Evolutionary conservation across 2,797 vertebrate species (phyloP), one percentile per base, ranked within the genome.

Genomic region (Smutsia temminckii): DNA sequence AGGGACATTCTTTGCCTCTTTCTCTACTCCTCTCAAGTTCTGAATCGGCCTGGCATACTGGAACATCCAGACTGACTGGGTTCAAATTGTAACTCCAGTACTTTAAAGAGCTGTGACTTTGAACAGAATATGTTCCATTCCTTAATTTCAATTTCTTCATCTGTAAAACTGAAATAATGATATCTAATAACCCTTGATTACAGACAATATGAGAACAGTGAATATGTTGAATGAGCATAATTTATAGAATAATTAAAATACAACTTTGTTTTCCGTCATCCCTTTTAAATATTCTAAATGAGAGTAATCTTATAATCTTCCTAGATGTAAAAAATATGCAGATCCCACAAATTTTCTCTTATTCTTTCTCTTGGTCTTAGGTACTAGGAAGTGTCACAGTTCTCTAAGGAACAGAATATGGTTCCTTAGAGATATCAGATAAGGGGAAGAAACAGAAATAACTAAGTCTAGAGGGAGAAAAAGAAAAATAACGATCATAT

Each of bases 261-360:
- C 5, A 91, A 49, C 55, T n/a, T 46, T 90, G 16, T 79, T 84
- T 80, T 74, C 12, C 25, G 18, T 61, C 18, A 69, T 80, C 3
- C 12, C 29, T 84, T 95, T 87, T 72, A 83, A 66, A 77, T 83
- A 79, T 75, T 81, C 77, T 69, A 84, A 93, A 16, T 89, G 13
- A 4, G 86, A 84, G 17, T n/a, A 61, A 84, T 78, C 21, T 79
- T 74, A 53, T 77, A 8, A 95, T 64, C 85, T 46, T 68, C 10
- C 29, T 74, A 23, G 32, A 83, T 93, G 13, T 40, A 64, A 81
- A 78, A 64, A 59, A 75, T 34, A 32, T 49, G 6, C 25, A 79
- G 9, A 55, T 79, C 9, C 3, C 18, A 49, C 10, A 59, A 42
- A 12, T 83, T 87, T 88, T 49, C 59, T 75, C 37, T 32, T 72